Percentiles rank a stretch among this genome's conserved stretches.
These are phyloP conservation scores for Catocala fraxini DNA, from an alignment of 2,888 invertebrate species.

Conservation along the genomic window DNA sequence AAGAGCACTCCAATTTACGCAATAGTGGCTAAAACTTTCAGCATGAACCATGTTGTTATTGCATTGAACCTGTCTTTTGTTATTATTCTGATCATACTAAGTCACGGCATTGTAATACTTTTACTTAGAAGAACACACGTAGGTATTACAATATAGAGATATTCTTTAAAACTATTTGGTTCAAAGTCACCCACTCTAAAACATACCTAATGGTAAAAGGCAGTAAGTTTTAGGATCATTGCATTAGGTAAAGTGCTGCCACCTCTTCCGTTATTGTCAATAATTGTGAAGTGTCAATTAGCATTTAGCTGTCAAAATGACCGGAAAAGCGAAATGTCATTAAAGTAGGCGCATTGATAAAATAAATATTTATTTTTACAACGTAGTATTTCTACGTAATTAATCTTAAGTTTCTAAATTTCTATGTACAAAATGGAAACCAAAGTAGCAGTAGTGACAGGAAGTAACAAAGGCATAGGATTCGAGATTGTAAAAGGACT, in stretches of 20 bases:
- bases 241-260: slow-evolving; percentile 1
- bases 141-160: too few relatives aligned
- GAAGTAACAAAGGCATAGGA: slow-evolving; percentile 82
- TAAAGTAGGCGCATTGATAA: slow-evolving; percentile 44
- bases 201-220: not conserved
- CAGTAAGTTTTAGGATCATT: not conserved
- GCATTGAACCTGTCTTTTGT: too few relatives aligned
- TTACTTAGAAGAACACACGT: too few relatives aligned
- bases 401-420: slow-evolving; percentile 63
- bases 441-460: slow-evolving; percentile 85
- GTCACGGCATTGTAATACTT: too few relatives aligned
- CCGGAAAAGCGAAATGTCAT: slow-evolving; percentile 58
- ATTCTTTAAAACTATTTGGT: too few relatives aligned
- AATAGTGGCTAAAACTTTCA: too few relatives aligned
- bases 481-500: slow-evolving; percentile 86
- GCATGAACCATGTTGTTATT: too few relatives aligned
- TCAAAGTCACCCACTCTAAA: too few relatives aligned
- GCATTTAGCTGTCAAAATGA: slow-evolving; percentile 49
- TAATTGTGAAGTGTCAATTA: slow-evolving; percentile 8
- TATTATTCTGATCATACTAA: too few relatives aligned
- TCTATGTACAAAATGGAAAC: slow-evolving; percentile 82
- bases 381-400: slow-evolving; percentile 67
- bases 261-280: not conserved
- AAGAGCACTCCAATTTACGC: too few relatives aligned
- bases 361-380: slow-evolving; percentile 72